These are phyloP conservation scores for Trissolcus basalis DNA, from an alignment of 1,140 invertebrate species.

Conservation along the genomic window DNA sequence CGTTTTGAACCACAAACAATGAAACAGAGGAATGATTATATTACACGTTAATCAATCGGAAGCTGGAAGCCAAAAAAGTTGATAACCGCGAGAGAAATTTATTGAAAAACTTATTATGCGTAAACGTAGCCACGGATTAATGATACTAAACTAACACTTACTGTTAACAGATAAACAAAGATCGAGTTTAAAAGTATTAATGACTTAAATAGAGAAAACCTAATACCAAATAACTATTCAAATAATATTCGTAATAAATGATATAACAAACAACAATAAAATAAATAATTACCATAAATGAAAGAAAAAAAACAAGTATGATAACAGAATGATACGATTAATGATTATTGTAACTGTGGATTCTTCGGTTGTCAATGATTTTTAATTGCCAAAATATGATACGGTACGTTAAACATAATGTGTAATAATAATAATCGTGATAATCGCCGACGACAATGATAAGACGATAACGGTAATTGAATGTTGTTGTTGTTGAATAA, in stretches of 20 bases:
- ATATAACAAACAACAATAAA: slow-evolving; percentile 56
- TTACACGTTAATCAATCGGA: no score
- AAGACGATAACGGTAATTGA: slow-evolving; percentile 57
- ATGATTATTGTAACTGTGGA: no score
- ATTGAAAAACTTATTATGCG: no score
- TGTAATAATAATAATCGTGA: slow-evolving; percentile 57
- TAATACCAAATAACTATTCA: no score
- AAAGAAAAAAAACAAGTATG: slow-evolving; percentile 1
- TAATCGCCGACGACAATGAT: slow-evolving; percentile 59
- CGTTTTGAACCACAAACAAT: slow-evolving; percentile 1
- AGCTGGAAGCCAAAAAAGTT: no score
- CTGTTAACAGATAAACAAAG: background rate
- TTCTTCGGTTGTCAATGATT: no score
- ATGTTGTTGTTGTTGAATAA: slow-evolving; percentile 57
- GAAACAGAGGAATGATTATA: no score
- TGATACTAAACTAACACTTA: slow-evolving; percentile 15
- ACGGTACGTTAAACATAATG: slow-evolving; percentile 45
- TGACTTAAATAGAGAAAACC: background rate
- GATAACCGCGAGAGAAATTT: no score
- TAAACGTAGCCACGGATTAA: no score
- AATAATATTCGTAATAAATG: slow-evolving; percentile 49
- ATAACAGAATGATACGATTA: no score
- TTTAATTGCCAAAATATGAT: slow-evolving; percentile 48
- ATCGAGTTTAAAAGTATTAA: slow-evolving; percentile 47
- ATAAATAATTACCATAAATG: slow-evolving; percentile 50